Percentiles rank a stretch among this genome's conserved stretches.
phyloP scores from a whole-genome alignment of 2,113 vertebrate genomes.

The Agelaius tricolor region DNA sequence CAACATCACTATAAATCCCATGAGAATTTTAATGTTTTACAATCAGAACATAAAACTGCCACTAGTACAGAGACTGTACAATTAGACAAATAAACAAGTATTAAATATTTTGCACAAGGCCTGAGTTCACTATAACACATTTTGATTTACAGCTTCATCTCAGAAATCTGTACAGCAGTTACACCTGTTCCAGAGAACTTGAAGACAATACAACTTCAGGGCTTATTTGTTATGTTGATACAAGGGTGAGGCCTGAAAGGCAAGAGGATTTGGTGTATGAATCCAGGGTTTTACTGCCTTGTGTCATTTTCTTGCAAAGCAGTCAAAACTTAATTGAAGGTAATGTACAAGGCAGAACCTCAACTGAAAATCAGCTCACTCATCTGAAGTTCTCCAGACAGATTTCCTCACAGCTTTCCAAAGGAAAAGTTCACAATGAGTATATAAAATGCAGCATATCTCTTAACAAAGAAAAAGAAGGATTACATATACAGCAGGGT shows the following conservation, averaged over 20 bases:
- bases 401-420: conserved; percentile 7
- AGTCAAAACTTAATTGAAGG: background rate
- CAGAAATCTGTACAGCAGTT: conserved; percentile 56
- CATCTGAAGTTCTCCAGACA: conserved; percentile 11
- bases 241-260: background rate
- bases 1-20: conserved; percentile 37
- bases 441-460: conserved; percentile 63
- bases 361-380: background rate
- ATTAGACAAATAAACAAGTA: conserved; percentile 52
- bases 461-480: conserved; percentile 14
- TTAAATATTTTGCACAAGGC: conserved; percentile 65
- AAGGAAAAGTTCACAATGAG: background rate
- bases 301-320: background rate
- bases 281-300: conserved; percentile 1
- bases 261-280: background rate
- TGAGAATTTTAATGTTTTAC: conserved; percentile 41
- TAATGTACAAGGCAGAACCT: background rate
- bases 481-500: background rate
- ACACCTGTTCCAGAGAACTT: conserved; percentile 18
- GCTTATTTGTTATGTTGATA: background rate
- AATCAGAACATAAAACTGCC: conserved; percentile 50
- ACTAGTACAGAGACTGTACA: conserved; percentile 50
- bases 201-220: background rate
- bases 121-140: conserved; percentile 62
- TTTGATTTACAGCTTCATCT: conserved; percentile 55